Evolutionary conservation across 1,140 invertebrate species (phyloP), one percentile per base, ranked within the genome.

Genomic region (Palaemon carinicauda): DNA sequence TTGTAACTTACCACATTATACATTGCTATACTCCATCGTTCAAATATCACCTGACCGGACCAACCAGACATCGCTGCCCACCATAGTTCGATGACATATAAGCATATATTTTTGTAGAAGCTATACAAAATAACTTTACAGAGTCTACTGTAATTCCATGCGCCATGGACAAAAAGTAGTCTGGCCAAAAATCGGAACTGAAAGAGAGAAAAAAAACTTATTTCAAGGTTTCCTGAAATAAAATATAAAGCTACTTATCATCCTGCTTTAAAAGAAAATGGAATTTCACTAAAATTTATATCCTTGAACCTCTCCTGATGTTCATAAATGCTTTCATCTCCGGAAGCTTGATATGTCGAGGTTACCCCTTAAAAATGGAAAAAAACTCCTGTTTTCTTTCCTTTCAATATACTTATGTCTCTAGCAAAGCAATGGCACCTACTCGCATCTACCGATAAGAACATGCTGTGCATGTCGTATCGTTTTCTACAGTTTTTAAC

Each of bases 61-160:
- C 98, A 99, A 87, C 97, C 98, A 87, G 97, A 99, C 91, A 98
- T 96, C 90, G 99, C 96, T 17, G 98, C 98, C 93, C 99, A 99
- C 98, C 98, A 99, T 56, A 99, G 93, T 93, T 99, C 98, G 90
- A 99, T 99, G 56, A 99, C 96, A 92, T 99, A 99, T 0, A 99
- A 93, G 92, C 98, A 99, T 91, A 99, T 99, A 92, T 99, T 99
- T 92, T 99, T 99, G 93, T 99, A 99, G 92, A 99, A 99, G 88
- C 97, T 99, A 93, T 99, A 99, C 21, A 99, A 94, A 90, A 99
- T 99, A 53, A 99, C 93, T 93, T 99, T 99, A 92, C 96, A 98
- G 93, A 99, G 96, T 89, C 99, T 93, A 80, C 95, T 96, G 92
- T 99, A 99, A 92, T 98, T 99, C 98, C 98, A 99, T 24, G 98